Base-by-base conservation (phyloP, 2,797 vertebrate genomes). In the Chaenodraco wilsoni region DNA sequence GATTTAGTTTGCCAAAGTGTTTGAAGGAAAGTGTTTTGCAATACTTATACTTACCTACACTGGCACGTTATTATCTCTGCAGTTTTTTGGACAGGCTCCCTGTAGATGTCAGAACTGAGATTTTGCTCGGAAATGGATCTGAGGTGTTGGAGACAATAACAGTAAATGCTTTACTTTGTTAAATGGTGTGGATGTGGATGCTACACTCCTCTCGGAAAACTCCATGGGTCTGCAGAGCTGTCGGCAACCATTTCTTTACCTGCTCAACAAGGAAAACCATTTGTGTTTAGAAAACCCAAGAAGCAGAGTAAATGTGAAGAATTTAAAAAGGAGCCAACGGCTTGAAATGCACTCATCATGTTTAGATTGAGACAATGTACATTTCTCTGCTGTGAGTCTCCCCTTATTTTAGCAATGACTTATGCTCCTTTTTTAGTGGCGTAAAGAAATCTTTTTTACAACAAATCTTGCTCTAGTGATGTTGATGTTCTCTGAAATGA, bases 111-210 rank as follows among this genome's bases (percentile, higher is more conserved):
- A 67, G 57, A 59, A 49, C 17, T 15, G 59, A 41, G 19, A 45
- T 76, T 72, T 11, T 49, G 41, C 75, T 41, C 37, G 33, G 45
- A 85, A 66, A 83, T 81, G 21, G 19, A 79, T 79, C 57, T 50
- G 72, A 59, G 54, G 51, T 81, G 64, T 55, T 46, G 27, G 60
- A 61, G 51, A 69, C 60, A 82, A 69, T 63, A 52, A 74, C 50
- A 78, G 50, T 58, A 60, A 78, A 72, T 69, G 61, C 65, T 75
- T 71, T 58, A 65, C 46, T 72, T 71, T 82, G 57, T 74, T 72
- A 72, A 74, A 57, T 69, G 52, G 19, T 69, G 60, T 51, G 19
- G 45, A 67, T 55, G 48, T 59, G 46, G 55, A 56, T 54, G 59
- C 48, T 63, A 41, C 10, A 65, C 15, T 37, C 33, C 15, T 37